Evolutionary conservation across 2,113 vertebrate species (phyloP).

Genomic region (Daphoenositta chrysoptera): DNA sequence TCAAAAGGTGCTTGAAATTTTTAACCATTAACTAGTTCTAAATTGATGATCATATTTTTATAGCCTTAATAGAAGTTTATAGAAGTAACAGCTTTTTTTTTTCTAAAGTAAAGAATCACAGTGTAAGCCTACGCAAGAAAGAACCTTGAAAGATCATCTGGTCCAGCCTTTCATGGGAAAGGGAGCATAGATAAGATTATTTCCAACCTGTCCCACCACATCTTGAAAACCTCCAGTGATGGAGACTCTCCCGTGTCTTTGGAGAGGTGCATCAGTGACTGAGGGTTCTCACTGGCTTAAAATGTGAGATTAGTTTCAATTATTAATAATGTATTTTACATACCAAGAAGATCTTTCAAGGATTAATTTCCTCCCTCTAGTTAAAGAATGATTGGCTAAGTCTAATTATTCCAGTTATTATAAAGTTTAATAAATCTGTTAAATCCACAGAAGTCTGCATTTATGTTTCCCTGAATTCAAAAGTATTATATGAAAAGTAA

Average conservation of each 20-base stretch:
- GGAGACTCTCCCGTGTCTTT: neutral
- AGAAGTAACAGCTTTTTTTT: neutral
- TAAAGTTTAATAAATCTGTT: neutral
- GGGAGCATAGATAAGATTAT: neutral
- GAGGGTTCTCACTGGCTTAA: neutral
- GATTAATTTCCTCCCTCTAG: neutral
- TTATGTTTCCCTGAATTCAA: neutral
- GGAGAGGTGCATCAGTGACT: neutral
- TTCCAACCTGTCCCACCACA: neutral
- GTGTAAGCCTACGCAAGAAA: neutral
- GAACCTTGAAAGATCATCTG: neutral
- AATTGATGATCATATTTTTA: neutral
- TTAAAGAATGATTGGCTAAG: neutral
- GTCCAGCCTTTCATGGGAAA: neutral
- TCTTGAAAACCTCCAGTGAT: neutral
- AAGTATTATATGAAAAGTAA: neutral
- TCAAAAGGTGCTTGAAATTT: neutral
- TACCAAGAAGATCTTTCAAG: neutral
- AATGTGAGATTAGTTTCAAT: neutral
- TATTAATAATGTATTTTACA: neutral
- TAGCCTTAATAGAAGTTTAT: neutral
- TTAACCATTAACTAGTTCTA: neutral
- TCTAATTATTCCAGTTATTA: neutral
- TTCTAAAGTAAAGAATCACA: neutral
- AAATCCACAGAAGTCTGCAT: neutral